Evolutionary conservation across 2,888 invertebrate species (phyloP).

Genomic region (Auanema sp.): DNA sequence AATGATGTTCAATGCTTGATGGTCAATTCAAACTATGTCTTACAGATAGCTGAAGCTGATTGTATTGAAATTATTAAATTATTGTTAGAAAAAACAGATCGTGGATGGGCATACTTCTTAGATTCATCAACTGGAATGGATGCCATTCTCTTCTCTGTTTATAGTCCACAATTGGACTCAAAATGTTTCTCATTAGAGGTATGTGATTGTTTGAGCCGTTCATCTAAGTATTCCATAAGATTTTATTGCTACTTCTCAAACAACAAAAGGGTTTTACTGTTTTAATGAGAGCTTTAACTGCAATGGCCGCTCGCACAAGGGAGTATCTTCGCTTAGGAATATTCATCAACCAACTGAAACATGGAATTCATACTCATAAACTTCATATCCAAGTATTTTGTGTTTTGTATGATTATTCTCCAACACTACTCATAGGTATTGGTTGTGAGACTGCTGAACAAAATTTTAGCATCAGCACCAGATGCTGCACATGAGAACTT

Average conservation of each 20-base stretch:
- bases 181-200: constrained; percentile 62
- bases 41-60: constrained; percentile 59
- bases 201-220: constrained; percentile 5
- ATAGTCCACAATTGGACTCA: constrained; percentile 61
- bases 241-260: constrained; percentile 50
- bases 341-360: constrained; percentile 53
- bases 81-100: constrained; percentile 55
- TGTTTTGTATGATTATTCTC: neutral
- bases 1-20: constrained; percentile 1
- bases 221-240: constrained; percentile 25
- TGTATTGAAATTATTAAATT: constrained; percentile 60
- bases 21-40: neutral
- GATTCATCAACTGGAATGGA: constrained; percentile 58
- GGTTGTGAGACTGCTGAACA: constrained; percentile 58
- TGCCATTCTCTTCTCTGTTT: constrained; percentile 54
- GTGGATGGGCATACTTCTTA: constrained; percentile 51
- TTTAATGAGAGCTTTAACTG: constrained; percentile 51
- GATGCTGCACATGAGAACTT: constrained; percentile 43
- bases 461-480: constrained; percentile 52
- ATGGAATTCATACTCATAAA: constrained; percentile 59
- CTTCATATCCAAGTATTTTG: constrained; percentile 55
- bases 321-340: constrained; percentile 54
- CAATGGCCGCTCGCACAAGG: constrained; percentile 51
- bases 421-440: constrained; percentile 40
- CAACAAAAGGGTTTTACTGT: constrained; percentile 54